A percentile compares a stretch with the other conserved stretches of the same genome.
Conservation (phyloP, 2,113 vertebrate genomes). For the Falco punctatus region DNA sequence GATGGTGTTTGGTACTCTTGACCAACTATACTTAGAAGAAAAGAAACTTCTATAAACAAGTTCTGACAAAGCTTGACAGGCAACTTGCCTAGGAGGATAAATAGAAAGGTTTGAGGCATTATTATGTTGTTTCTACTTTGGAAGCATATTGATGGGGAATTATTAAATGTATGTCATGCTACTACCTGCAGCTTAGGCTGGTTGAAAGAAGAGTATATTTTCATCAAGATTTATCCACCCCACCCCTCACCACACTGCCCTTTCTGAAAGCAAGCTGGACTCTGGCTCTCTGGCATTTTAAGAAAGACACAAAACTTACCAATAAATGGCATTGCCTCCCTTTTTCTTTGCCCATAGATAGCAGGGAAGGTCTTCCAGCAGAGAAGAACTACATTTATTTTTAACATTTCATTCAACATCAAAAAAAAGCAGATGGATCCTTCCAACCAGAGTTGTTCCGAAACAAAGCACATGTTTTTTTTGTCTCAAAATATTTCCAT, state of each 20-base stretch:
- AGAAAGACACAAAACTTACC: neutral
- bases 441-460: neutral
- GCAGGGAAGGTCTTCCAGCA: neutral
- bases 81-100: neutral
- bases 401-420: neutral
- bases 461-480: neutral
- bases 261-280: neutral
- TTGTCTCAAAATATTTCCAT: neutral
- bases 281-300: neutral
- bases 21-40: neutral
- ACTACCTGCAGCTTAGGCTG: neutral
- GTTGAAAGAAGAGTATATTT: neutral
- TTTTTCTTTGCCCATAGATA: neutral
- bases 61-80: neutral
- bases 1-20: neutral
- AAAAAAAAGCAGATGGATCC: neutral
- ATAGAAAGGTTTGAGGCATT: neutral
- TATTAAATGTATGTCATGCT: neutral
- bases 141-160: neutral
- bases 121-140: neutral
- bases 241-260: fast-evolving
- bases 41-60: neutral
- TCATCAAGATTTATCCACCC: neutral
- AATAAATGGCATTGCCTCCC: neutral
- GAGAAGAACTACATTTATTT: neutral